Evolutionary conservation across 2,113 vertebrate genomes (phyloP).

Genomic region (Maccullochella peelii): DNA sequence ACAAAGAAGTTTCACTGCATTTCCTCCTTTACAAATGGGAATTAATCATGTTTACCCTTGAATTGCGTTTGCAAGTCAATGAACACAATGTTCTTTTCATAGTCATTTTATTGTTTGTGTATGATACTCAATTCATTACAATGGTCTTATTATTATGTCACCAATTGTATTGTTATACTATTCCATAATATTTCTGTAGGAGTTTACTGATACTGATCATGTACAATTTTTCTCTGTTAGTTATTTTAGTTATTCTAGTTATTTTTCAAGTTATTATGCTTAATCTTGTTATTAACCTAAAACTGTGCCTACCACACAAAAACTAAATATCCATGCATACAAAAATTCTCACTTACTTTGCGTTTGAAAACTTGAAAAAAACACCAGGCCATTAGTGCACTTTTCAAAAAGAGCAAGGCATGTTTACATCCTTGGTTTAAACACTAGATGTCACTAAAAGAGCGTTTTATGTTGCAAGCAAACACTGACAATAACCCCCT

Average conservation of each 20-base stretch:
- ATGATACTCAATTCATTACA: background rate
- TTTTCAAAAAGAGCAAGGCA: background rate
- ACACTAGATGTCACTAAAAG: constrained; percentile 65
- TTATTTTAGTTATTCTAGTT: no score
- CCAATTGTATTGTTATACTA: background rate
- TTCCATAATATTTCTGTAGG: no score
- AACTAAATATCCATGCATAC: no score
- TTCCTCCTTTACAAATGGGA: background rate
- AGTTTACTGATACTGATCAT: background rate
- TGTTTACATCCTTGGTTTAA: background rate
- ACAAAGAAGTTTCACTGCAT: background rate
- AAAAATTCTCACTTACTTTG: no score
- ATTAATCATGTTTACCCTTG: background rate
- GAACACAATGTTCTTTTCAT: background rate
- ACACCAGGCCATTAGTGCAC: no score
- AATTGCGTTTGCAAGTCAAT: background rate
- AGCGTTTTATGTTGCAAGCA: constrained; percentile 9
- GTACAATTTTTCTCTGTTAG: background rate
- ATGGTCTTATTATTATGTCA: background rate
- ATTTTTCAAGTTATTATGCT: no score
- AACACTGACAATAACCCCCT: background rate
- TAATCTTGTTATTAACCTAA: no score
- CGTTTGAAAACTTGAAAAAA: no score
- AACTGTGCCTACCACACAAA: background rate
- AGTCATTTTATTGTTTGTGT: background rate